These are phyloP conservation scores for Drosophila kepulauana DNA, from an alignment of 1,140 invertebrate genomes.

Conservation along the genomic window DNA sequence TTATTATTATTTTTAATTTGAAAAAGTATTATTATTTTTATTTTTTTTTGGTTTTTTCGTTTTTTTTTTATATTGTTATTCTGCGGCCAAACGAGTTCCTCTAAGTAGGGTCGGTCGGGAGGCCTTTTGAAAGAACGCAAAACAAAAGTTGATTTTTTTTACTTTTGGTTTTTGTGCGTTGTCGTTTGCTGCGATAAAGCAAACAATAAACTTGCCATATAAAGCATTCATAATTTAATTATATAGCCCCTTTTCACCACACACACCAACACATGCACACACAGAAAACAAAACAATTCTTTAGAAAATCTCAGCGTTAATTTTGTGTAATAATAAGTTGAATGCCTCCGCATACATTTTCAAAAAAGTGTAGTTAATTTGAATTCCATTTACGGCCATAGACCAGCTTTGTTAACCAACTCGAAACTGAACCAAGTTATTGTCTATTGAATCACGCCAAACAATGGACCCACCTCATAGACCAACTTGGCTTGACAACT, in stretches of 20 bases:
- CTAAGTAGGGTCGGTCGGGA: constrained; percentile 47
- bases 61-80: constrained; percentile 43
- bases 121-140: constrained; percentile 66
- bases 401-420: constrained; percentile 3
- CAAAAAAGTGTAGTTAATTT: constrained; percentile 46
- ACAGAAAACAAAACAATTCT: constrained; percentile 49
- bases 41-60: neutral
- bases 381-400: constrained; percentile 39
- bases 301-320: constrained; percentile 72
- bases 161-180: constrained; percentile 45
- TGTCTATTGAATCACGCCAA: constrained; percentile 27
- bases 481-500: constrained; percentile 1
- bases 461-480: constrained; percentile 22
- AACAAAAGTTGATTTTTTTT: constrained; percentile 57
- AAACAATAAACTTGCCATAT: constrained; percentile 75
- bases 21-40: constrained; percentile 45
- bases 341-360: constrained; percentile 45
- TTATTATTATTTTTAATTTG: constrained; percentile 4
- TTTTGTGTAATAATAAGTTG: constrained; percentile 75
- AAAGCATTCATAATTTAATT: constrained; percentile 83
- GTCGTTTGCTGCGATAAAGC: constrained; percentile 60
- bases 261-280: constrained; percentile 16
- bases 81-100: constrained; percentile 61
- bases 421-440: constrained; percentile 16
- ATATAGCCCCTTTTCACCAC: constrained; percentile 64